Base-by-base conservation (phyloP, 2,888 invertebrate species). In the Cryptocephalus moraei region DNA sequence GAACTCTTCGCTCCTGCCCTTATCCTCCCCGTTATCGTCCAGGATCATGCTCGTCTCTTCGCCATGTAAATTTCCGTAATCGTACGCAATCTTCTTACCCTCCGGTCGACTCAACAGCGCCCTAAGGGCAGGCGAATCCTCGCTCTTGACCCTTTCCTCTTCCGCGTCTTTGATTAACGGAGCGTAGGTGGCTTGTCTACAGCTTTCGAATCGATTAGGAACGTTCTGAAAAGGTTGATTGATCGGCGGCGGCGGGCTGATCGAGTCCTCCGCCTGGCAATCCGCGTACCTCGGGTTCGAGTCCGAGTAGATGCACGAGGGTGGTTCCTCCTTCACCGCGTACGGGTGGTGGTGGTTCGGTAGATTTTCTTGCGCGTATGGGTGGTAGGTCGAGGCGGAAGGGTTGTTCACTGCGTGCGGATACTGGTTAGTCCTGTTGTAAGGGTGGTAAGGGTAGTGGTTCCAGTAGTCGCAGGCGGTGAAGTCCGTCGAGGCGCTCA, bases 61-160 rank as follows among this genome's bases (percentile, higher is more conserved):
- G 6, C 33, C 42, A 9, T 54, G 51, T 39, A 58, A 50, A 49
- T 55, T 48, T 9, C 33, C 45, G 64, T 71, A 65, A 64, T 62
- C 56, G 67, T 64, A 54, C 60, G 61, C 36, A 56, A 56, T 54
- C 65, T 72, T 63, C 66, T 70, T 47, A 48, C 56, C 56, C 43
- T 47, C 52, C 8, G 65, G 64, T 50, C 59, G 60, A 41, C 75
- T 76, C 46, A 82, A 66, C 44, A 82, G 62, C 1, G 81, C 78
- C 54, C 82, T 72, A 13, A 82, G 63, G 39, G 80, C 80, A 10
- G 79, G 75, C 11, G 75, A 76, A 59, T 76, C 75, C 4, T 73
- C 57, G 49, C 49, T 51, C 43, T 55, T 49, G 10, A 34, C 36
- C 42, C 39, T 39, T 45, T 51, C 46, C 56, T 49, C 32, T 12